Evolutionary conservation across 1,140 invertebrate genomes (phyloP), one percentile per base, ranked within the genome.

Genomic region (Brachionus rubens): DNA sequence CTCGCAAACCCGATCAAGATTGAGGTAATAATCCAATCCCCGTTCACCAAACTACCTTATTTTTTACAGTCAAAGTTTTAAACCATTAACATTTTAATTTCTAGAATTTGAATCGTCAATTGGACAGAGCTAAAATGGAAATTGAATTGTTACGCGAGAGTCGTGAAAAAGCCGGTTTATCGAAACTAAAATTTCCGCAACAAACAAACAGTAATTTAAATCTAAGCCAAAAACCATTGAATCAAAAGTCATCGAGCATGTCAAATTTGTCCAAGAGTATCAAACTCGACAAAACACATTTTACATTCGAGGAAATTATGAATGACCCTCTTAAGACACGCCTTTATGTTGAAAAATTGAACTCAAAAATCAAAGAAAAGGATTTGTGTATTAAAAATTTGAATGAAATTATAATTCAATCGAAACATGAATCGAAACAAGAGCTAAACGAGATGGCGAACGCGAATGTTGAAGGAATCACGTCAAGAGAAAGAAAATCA

Each of bases 151-250:
- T 72, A 46, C 43, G 68, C 12, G 83, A 82, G 77, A 24, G 59
- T 83, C n/a, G 83, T 83, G 77, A 81, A 79, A 75, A 77, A 81
- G 54, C 78, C 81, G 48, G 80, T 80, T 7, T 82, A 83, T 77
- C 68, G 14, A 19, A 21, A 26, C 41, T 72, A 46, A 72, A 72
- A 50, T 72, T 72, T 72, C 19, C 59, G 1, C 2, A 24, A 6
- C 26, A 41, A 41, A 7, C 16, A 54, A 54, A 54, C 33, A 50
- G 46, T 36, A 72, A 43, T 21, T 40, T 10, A 21, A 26, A 26
- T 12, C 24, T 72, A 28, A 30, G 12, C 9, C 43, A 72, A 40
- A 72, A 33, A 77, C 77, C 9, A 79, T 80, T 7, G 81, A 81
- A 62, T 79, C 81, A 5, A 81, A 82, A 40, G 76, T 78, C 7